Evolutionary conservation across 2,113 vertebrate species (phyloP), one percentile per base, ranked within the genome.

Genomic region (Chloropsis cyanopogon): DNA sequence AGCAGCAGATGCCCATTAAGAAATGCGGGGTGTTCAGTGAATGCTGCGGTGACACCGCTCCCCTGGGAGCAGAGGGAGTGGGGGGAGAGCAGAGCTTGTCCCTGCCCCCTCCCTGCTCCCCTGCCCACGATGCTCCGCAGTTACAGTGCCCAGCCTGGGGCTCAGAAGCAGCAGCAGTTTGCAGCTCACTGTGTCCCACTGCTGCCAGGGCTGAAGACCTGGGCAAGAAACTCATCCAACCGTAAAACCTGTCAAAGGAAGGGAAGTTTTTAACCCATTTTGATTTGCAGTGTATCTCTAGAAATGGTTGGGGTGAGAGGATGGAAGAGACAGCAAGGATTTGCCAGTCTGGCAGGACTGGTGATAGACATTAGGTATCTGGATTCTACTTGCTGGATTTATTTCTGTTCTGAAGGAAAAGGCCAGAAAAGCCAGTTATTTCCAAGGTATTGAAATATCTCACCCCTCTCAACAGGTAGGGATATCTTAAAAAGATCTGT

Each of bases 21-120:
- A 66, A 82, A 42, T 4, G 25, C 0, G 2, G 49, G 14, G 44
- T 47, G 52, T 50, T 3, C 1, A 35, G 56, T 0, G 1, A 68
- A 6, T 20, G 78, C 56, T 21, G 60, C 0, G 1, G 33, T 71
- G 85, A 25, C 44, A 21, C 10, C 1, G 6, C 64, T 82, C 13
- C 56, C 56, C n/a, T 14, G 86, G 64, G 70, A 82, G 59, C 44
- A 39, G 53, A 33, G 52, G 1, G 7, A 52, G 8, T 2, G 2
- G 0, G 11, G 52, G 33, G n/a, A 42, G 44, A 82, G 57, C 47
- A 39, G 41, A 46, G 12, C 25, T 75, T 21, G 29, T 25, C 65
- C 63, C 47, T 86, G 70, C n/a, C 42, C 42, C 23, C 54, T 1
- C 21, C 76, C 39, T 2, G 0, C 37, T 54, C 3, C 46, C 15